phyloP scores from a whole-genome alignment of 2,113 vertebrate genomes.

The Rhinolophus ferrumequinum region DNA sequence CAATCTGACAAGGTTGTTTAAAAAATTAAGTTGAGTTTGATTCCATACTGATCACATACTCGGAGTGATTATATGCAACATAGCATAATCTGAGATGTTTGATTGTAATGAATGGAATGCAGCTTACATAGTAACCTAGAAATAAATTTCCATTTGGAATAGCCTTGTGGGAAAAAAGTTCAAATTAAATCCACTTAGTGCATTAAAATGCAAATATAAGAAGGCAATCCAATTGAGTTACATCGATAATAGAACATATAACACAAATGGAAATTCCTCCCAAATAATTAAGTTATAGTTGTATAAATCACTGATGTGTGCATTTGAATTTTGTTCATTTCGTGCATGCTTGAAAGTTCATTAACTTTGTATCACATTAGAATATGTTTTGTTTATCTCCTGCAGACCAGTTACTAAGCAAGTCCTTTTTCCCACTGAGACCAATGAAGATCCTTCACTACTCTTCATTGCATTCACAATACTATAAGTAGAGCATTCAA shows the following conservation, averaged over 20 bases:
- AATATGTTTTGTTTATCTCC: conserved; percentile 52
- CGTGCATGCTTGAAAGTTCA: conserved; percentile 63
- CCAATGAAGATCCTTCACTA: background rate
- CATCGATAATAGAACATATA: conserved; percentile 50
- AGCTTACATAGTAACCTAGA: conserved; percentile 53
- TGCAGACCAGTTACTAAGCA: background rate
- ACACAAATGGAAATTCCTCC: conserved; percentile 63
- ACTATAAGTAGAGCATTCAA: background rate
- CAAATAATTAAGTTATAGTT: conserved; percentile 77
- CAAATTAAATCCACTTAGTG: conserved; percentile 69
- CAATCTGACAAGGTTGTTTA: background rate
- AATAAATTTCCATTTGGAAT: conserved; percentile 64
- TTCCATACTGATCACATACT: background rate
- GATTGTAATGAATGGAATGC: conserved; percentile 13
- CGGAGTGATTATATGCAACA: background rate
- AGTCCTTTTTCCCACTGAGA: background rate
- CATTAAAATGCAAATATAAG: conserved; percentile 69
- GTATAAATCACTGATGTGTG: conserved; percentile 72
- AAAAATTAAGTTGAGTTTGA: conserved; percentile 26
- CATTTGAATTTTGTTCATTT: conserved; percentile 65
- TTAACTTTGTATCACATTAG: conserved; percentile 69
- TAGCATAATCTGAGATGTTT: conserved; percentile 27
- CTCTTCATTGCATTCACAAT: background rate
- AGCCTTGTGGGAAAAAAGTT: conserved; percentile 66
- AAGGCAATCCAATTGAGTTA: conserved; percentile 62